These are phyloP conservation scores for Podiceps cristatus DNA, from an alignment of 2,113 vertebrate species.

Conservation along the genomic window DNA sequence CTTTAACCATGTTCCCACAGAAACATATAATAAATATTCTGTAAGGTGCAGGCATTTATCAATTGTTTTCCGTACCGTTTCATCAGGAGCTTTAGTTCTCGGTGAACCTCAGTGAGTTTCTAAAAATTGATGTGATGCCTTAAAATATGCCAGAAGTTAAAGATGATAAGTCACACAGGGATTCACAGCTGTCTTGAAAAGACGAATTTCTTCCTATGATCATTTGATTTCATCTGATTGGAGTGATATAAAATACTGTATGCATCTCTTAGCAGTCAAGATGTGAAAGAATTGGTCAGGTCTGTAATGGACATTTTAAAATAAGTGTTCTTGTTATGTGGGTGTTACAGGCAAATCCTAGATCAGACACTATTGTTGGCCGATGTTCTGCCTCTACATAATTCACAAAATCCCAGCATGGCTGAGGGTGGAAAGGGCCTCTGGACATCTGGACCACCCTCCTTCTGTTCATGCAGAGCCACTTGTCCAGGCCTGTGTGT, in stretches of 20 bases:
- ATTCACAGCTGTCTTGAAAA: slow-evolving; percentile 35
- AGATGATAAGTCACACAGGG: slow-evolving; percentile 17
- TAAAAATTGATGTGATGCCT: slow-evolving; percentile 36
- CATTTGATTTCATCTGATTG: slow-evolving; percentile 44
- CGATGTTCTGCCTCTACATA: neutral
- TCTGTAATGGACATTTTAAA: neutral
- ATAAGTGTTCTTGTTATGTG: neutral
- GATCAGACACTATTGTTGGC: neutral
- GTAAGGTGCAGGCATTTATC: neutral
- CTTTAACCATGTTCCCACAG: neutral
- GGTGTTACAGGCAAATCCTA: neutral
- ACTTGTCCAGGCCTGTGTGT: neutral
- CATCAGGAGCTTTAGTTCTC: neutral
- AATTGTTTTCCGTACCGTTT: neutral
- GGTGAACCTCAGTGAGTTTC: slow-evolving; percentile 45
- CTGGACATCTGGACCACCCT: neutral
- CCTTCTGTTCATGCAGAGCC: neutral
- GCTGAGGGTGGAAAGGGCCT: neutral
- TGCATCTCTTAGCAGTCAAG: neutral
- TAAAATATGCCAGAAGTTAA: neutral
- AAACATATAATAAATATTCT: neutral
- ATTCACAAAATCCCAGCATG: neutral
- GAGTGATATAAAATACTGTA: neutral
- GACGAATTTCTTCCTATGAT: slow-evolving; percentile 55
- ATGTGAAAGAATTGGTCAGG: neutral